A percentile compares a stretch with the other conserved stretches of the same genome.
These are phyloP conservation scores for Anguilla pacifica DNA, from an alignment of 2,797 vertebrate species.

Conservation along the genomic window DNA sequence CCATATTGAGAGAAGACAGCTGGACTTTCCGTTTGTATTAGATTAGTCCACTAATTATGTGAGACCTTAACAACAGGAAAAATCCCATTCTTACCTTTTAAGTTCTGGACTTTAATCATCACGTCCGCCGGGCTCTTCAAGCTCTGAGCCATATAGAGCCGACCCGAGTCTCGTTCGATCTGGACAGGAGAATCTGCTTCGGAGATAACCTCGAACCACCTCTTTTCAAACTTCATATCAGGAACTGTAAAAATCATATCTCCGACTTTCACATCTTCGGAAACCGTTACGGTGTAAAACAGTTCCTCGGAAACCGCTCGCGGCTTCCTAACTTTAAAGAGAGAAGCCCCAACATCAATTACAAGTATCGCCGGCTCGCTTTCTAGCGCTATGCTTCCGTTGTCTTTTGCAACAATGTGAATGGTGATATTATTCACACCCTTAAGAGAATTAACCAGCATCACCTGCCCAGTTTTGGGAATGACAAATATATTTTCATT, in stretches of 20 bases:
- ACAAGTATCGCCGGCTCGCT: constrained; percentile 64
- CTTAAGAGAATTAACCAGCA: constrained; percentile 64
- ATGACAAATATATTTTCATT: constrained; percentile 70
- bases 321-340: constrained; percentile 46
- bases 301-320: constrained; percentile 66
- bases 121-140: constrained; percentile 64
- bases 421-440: constrained; percentile 59
- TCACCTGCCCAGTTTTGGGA: constrained; percentile 72
- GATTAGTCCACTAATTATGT: not conserved
- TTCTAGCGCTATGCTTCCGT: constrained; percentile 56
- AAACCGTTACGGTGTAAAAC: constrained; percentile 73
- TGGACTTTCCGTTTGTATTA: not conserved
- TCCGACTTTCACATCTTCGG: constrained; percentile 69
- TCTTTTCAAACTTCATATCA: constrained; percentile 70
- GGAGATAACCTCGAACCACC: constrained; percentile 77
- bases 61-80: not conserved
- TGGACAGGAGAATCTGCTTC: constrained; percentile 66
- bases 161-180: constrained; percentile 79
- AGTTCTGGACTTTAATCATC: constrained; percentile 71
- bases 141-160: constrained; percentile 70
- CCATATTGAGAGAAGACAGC: not conserved
- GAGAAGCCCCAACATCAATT: constrained; percentile 48
- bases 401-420: constrained; percentile 63
- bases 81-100: constrained; percentile 62
- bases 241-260: constrained; percentile 84